These are phyloP conservation scores for Acrobasis suavella DNA, from an alignment of 2,888 invertebrate genomes.

Conservation along the genomic window DNA sequence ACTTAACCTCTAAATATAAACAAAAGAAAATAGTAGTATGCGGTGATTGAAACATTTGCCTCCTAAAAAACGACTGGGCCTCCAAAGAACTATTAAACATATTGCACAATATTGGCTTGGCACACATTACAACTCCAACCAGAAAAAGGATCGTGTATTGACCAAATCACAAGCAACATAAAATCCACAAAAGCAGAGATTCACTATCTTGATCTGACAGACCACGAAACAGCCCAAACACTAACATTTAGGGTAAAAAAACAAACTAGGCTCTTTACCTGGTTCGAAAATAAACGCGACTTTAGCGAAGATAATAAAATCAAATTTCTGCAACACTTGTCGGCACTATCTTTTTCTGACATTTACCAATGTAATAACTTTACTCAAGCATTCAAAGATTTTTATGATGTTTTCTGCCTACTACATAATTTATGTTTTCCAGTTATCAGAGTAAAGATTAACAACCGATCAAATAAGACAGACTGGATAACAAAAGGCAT, in stretches of 20 bases:
- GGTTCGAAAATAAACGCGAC: conserved; percentile 25
- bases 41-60: no score
- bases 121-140: not conserved
- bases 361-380: not conserved
- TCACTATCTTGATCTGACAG: conserved; percentile 11
- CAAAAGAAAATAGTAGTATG: no score
- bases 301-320: conserved; percentile 21
- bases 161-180: conserved; percentile 24
- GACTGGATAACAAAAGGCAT: no score
- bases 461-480: no score
- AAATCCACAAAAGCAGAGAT: not conserved
- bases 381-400: not conserved
- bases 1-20: no score
- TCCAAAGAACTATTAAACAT: no score
- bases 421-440: conserved; percentile 10
- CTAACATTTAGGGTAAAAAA: conserved; percentile 17
- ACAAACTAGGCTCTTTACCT: conserved; percentile 17
- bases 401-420: conserved; percentile 14
- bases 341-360: conserved; percentile 23
- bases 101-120: no score
- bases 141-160: conserved; percentile 20
- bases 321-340: conserved; percentile 22
- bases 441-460: no score
- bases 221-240: conserved; percentile 22
- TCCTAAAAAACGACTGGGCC: no score